Evolutionary conservation across 2,113 vertebrate species (phyloP).

Genomic region (Cochlearius cochlearius): DNA sequence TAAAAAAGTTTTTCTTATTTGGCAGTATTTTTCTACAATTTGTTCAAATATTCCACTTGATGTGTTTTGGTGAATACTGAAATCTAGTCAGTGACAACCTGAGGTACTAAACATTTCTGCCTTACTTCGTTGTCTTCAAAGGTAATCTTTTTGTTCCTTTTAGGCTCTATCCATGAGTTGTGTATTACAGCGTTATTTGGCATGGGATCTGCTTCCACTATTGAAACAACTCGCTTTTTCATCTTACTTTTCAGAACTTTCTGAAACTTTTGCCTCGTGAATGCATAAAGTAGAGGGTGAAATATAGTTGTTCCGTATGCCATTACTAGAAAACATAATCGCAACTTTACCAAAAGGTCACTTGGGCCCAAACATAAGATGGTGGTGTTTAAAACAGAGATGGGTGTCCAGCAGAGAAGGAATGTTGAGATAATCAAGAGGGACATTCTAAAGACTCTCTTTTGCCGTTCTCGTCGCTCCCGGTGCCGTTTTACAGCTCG

Average conservation of each 20-base stretch:
- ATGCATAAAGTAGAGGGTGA: conserved; percentile 96
- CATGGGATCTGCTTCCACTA: conserved; percentile 94
- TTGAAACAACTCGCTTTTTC: conserved; percentile 98
- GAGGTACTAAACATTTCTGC: conserved; percentile 91
- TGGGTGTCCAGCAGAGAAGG: conserved; percentile 97
- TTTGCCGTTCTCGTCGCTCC: conserved; percentile 93
- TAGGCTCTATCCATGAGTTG: conserved; percentile 98
- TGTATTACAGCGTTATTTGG: conserved; percentile 96
- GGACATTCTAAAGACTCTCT: conserved; percentile 96
- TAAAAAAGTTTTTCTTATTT: conserved; percentile 72
- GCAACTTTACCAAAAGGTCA: conserved; percentile 90
- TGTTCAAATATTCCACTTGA: conserved; percentile 11
- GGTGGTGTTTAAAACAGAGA: conserved; percentile 95
- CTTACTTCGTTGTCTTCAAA: conserved; percentile 89
- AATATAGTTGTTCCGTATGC: conserved; percentile 98
- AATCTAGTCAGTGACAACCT: conserved; percentile 80
- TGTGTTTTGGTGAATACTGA: conserved; percentile 70
- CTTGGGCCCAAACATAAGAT: conserved; percentile 93
- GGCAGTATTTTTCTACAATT: conserved; percentile 73
- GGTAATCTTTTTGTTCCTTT: conserved; percentile 93
- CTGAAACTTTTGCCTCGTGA: conserved; percentile 98
- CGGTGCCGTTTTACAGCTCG: conserved; percentile 94
- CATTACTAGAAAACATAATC: conserved; percentile 98
- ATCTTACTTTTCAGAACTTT: conserved; percentile 98
- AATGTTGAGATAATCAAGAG: conserved; percentile 97